These are phyloP conservation scores for Palythoa caribaeorum DNA, from an alignment of 92 coral and sea anemone species.

Conservation along the genomic window DNA sequence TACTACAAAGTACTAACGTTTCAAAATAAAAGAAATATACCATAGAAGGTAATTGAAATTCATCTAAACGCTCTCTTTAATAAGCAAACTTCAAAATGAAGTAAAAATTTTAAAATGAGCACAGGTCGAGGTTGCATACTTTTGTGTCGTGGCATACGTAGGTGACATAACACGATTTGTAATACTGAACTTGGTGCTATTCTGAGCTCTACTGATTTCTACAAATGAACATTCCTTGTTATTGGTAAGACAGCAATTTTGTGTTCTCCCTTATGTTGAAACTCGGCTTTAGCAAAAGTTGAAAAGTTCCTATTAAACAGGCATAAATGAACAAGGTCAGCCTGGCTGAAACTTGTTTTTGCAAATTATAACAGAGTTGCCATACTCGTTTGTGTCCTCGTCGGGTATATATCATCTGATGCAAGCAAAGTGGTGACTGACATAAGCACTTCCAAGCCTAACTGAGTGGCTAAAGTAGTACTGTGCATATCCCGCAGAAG, in stretches of 20 bases:
- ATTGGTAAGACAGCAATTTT: constrained; percentile 56
- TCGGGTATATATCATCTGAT: constrained; percentile 60
- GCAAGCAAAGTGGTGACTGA: constrained; percentile 58
- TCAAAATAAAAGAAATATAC: too few relatives aligned
- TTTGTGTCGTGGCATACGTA: too few relatives aligned
- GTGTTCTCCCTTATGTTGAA: constrained; percentile 24
- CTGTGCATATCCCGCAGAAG: constrained; percentile 58
- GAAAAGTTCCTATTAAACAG: constrained; percentile 71
- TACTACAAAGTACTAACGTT: too few relatives aligned
- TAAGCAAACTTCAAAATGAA: too few relatives aligned
- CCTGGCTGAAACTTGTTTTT: too few relatives aligned
- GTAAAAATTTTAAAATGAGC: too few relatives aligned
- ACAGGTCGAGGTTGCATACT: too few relatives aligned
- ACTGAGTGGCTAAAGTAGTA: constrained; percentile 59
- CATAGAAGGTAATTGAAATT: too few relatives aligned
- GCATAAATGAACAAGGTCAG: constrained; percentile 66
- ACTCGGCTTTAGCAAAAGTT: constrained; percentile 69
- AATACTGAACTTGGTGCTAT: constrained; percentile 9
- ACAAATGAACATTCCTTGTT: constrained; percentile 49
- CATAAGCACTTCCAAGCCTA: constrained; percentile 43
- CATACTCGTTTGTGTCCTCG: constrained; percentile 42
- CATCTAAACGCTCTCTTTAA: too few relatives aligned
- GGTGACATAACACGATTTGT: constrained; percentile 15
- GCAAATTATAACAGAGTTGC: too few relatives aligned
- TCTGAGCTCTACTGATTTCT: constrained; percentile 15